Evolutionary conservation across 2,888 invertebrate genomes (phyloP), one percentile per base, ranked within the genome.

Genomic region (Byasa hedistus): DNA sequence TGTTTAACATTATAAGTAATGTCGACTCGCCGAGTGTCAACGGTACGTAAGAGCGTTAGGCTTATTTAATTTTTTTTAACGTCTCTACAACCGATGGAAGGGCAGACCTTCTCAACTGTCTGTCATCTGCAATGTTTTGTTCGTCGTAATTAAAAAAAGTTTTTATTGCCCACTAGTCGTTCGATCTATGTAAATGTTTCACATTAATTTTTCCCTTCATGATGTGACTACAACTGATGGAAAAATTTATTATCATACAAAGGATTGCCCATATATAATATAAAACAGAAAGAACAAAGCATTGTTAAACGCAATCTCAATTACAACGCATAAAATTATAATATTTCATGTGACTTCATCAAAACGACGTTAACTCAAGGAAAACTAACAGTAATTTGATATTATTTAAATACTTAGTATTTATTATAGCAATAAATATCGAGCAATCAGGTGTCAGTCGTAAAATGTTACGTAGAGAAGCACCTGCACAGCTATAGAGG

Each of bases 1-100:
- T 73, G 68, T 71, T 72, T 69, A 64, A 72, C 68, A 70, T 73
- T 71, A 69, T 69, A 66, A 71, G 69, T 71, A 61, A 63, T 64
- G 68, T 70, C 60, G 58, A 66, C 68, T 27, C 51, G 23, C 24
- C 54, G 58, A 24, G n/a, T 62, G 57, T 66, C 58, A 54, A 44
- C 61, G 57, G 15, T 62, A 58, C 39, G 58, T 44, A 58, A 66
- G 24, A 22, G 51, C 61, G 52, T 65, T 57, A 57, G 52, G 44
- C 3, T 23, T 55, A 24, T 62, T 8, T 8, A 62, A 15, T 1
- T 51, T 55, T 15, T 39, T 61, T 62, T 36, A 39, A 54, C 7
- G 23, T 36, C 54, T 12, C 52, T 22, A 55, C 54, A 60, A 65
- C 60, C 65, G 60, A 36, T 15, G 39, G 3, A 17, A 15, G 39